A percentile compares a stretch with the other conserved stretches of the same genome.
Evolutionary conservation across 2,113 vertebrate genomes (phyloP).

Genomic region (Reinhardtius hippoglossoides): DNA sequence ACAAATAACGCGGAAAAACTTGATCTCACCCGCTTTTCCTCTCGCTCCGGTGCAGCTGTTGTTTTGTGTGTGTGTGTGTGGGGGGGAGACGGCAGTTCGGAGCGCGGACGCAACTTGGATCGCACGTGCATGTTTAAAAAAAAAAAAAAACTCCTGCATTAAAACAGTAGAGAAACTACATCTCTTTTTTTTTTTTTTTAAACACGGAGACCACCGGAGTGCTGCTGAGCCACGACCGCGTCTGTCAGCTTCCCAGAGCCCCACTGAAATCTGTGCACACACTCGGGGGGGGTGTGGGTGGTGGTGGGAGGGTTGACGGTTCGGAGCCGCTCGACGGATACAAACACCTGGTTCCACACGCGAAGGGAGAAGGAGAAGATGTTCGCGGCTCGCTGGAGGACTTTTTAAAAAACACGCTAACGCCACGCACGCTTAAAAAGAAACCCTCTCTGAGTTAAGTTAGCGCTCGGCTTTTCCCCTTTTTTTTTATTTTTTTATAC

Average conservation of each 20-base stretch:
- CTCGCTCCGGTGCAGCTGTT: neutral
- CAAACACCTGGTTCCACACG: neutral
- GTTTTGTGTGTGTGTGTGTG: too few species aligned
- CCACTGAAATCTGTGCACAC: constrained; percentile 62
- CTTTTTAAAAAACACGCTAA: constrained; percentile 26
- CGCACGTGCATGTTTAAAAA: neutral
- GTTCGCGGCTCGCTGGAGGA: constrained; percentile 23
- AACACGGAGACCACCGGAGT: neutral
- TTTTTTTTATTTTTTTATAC: too few species aligned
- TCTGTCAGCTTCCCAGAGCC: constrained; percentile 30
- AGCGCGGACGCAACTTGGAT: constrained; percentile 29
- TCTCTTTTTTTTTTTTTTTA: too few species aligned
- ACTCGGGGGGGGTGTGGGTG: too few species aligned
- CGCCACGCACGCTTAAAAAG: constrained; percentile 63
- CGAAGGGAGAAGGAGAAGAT: neutral
- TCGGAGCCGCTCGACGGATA: neutral
- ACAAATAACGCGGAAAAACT: constrained; percentile 4
- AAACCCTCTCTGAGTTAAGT: constrained; percentile 5
- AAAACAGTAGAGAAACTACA: neutral
- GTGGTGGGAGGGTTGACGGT: too few species aligned
- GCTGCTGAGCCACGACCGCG: constrained; percentile 40
- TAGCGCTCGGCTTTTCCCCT: neutral
- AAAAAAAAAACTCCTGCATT: neutral
- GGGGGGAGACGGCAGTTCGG: neutral
- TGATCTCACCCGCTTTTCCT: neutral